Evolutionary conservation across 2,113 vertebrate genomes (phyloP), one percentile per base, ranked within the genome.

Genomic region (Macquaria ambigua): DNA sequence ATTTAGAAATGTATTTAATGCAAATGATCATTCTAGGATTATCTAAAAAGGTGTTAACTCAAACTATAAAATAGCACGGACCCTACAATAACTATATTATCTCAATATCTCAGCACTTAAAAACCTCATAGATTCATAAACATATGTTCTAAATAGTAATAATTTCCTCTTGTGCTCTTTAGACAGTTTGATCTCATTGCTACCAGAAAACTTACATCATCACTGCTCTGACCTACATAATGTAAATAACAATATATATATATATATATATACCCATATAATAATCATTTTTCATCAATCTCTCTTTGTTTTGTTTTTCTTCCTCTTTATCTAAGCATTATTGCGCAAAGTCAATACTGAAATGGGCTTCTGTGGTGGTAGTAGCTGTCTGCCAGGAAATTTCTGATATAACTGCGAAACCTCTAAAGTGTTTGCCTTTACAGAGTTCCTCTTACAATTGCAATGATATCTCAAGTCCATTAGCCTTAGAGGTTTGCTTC

Each of bases 401-500:
- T 9, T 43, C 16, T 16, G 20, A 58, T 46, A 55, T 23, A 59
- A 50, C 1, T 50, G 12, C 25, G 16, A 80, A 66, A 64, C 63
- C 78, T 80, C 37, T 31, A 18, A 69, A 74, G 46, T 31, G 23
- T 81, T 85, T 62, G 55, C 77, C 68, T 90, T 70, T 41, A 6
- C 34, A 16, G 52, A 79, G 58, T 59, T 80, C 78, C 34, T 53
- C 28, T 14, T 37, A 59, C 55, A 81, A 69, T 88, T 69, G 70
- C 74, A 85, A 74, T 68, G 77, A 87, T 85, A 85, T 90, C 87
- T 86, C 25, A 3, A 87, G 82, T 93, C 89, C 93, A 95, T 95
- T 95, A 95, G 93, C 83, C 72, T 87, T 56, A 25, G 70, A 91
- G 90, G 86, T 85, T 83, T 87, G 85, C 79, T 82, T 86, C 82